Evolutionary conservation across 2,888 invertebrate species (phyloP), one percentile per base, ranked within the genome.

Genomic region (Trisateles emortualis): DNA sequence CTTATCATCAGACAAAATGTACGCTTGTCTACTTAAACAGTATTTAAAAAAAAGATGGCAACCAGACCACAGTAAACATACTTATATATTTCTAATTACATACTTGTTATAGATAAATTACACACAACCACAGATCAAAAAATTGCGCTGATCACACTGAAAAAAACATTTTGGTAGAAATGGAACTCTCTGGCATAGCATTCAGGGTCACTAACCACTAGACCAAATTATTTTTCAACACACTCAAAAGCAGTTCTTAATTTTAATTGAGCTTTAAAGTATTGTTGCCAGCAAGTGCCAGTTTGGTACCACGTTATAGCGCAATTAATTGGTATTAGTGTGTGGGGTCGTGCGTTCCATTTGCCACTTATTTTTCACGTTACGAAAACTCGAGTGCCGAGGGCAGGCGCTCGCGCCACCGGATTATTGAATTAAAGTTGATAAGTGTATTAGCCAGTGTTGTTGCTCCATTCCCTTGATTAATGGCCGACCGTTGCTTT

Each of bases 351-450:
- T 84, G 84, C 86, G 86, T 88, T 86, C 76, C 79, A 69, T 79
- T 87, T 76, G 70, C 78, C 82, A 81, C 80, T 88, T 90, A 88
- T 89, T 90, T 90, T 90, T 88, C 85, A 87, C 85, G 84, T 84
- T 83, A 78, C 81, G 79, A 82, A 84, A 83, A 84, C 82, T 87
- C 82, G 75, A 71, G 82, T 86, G 83, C 79, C 74, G 74, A 69
- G 78, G 77, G 78, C 78, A 78, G 72, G 82, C 84, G 83, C 83
- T 71, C 74, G 85, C 84, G 79, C 74, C 74, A 79, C 49, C 50
- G 60, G 81, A 84, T 90, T 91, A 92, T 92, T 91, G 90, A 92
- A 92, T 93, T 92, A 90, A 91, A 90, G 82, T 90, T 90, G 90
- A 90, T 92, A 92, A 92, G 89, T 90, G 87, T 90, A 90, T 92